Percentiles rank a stretch among this genome's conserved stretches.
These are phyloP conservation scores for Trilocha varians DNA, from an alignment of 2,888 invertebrate genomes.

Conservation along the genomic window DNA sequence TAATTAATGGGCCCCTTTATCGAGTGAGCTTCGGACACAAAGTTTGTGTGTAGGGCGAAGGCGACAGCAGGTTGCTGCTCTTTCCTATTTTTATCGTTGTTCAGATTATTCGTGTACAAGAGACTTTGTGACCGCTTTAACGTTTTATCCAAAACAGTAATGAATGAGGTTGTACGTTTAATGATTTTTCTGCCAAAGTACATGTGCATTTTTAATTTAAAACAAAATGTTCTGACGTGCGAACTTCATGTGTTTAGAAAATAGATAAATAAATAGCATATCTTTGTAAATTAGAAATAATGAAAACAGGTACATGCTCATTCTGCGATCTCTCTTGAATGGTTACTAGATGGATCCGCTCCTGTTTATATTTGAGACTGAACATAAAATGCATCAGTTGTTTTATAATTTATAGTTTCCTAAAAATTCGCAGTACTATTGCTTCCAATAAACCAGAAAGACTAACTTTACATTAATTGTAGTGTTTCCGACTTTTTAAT, in stretches of 20 bases:
- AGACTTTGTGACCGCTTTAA: no score
- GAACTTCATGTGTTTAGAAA: conserved; percentile 30
- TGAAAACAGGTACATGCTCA: conserved; percentile 59
- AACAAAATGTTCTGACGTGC: conserved; percentile 45
- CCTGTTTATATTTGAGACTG: conserved; percentile 9
- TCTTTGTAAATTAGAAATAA: conserved; percentile 35
- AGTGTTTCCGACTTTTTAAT: no score
- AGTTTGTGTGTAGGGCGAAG: no score
- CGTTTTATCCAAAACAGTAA: conserved; percentile 16
- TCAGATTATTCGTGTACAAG: no score
- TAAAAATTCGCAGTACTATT: not conserved
- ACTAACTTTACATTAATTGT: no score
- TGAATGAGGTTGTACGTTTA: conserved; percentile 35
- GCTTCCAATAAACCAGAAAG: not conserved
- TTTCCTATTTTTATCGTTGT: no score
- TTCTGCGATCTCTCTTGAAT: conserved; percentile 11
- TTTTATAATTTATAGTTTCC: conserved; percentile 1
- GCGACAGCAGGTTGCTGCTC: no score
- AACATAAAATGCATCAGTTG: conserved; percentile 16
- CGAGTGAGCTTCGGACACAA: no score
- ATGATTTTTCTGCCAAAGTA: conserved; percentile 56
- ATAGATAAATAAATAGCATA: conserved; percentile 45
- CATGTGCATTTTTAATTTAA: conserved; percentile 57
- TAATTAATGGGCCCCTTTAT: no score
- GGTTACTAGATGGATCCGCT: not conserved